A percentile compares a stretch with the other conserved stretches of the same genome.
phyloP scores from a whole-genome alignment of 2,888 invertebrate genomes.

The Drosophila tanythrix region DNA sequence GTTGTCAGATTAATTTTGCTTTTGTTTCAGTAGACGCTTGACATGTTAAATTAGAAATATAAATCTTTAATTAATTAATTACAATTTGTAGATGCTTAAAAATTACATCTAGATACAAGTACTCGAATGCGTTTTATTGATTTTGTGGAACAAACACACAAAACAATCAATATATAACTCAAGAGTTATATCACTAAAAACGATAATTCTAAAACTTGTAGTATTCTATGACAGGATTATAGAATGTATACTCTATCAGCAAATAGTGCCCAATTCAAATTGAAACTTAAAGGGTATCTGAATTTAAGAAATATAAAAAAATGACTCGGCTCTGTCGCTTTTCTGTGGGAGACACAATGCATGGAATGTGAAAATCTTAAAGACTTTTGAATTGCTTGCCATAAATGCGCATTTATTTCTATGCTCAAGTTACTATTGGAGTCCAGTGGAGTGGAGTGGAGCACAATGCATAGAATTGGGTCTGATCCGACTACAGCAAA shows the following conservation, averaged over 20 bases:
- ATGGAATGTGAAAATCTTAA: conserved; percentile 80
- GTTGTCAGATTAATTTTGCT: not conserved
- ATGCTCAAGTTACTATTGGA: conserved; percentile 71
- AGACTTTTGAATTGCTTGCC: conserved; percentile 81
- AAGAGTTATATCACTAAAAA: not conserved
- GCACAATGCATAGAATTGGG: conserved; percentile 39
- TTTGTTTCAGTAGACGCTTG: not conserved
- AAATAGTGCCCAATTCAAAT: not conserved
- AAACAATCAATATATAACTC: not conserved
- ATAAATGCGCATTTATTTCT: conserved; percentile 81
- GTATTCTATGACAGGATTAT: too few species aligned
- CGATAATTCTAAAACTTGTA: not conserved
- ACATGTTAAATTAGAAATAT: not conserved
- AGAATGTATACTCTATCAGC: not conserved
- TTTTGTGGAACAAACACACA: not conserved
- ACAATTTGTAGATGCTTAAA: not conserved
- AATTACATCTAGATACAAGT: not conserved
- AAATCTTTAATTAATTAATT: not conserved
- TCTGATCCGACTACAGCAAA: conserved; percentile 27
- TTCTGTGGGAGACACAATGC: conserved; percentile 73
- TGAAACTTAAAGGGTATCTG: conserved; percentile 57
- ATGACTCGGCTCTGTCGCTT: conserved; percentile 60
- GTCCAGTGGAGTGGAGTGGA: conserved; percentile 17
- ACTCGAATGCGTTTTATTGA: not conserved
- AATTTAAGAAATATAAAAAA: conserved; percentile 48